phyloP scores from a whole-genome alignment of 2,888 invertebrate genomes.

The Apodemia hepburni region DNA sequence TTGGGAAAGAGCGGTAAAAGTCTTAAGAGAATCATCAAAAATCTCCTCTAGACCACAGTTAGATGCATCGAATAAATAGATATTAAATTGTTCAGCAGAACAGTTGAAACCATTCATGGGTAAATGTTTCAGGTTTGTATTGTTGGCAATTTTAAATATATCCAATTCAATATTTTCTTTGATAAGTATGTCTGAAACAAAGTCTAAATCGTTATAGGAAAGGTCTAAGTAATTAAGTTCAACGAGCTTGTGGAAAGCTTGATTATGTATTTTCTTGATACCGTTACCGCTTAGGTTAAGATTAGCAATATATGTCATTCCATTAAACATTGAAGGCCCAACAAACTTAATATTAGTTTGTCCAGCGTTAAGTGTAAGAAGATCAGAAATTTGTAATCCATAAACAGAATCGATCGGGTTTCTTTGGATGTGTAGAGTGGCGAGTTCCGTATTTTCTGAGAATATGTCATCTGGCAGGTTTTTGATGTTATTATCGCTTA shows the following conservation, averaged over 20 bases:
- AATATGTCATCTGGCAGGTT: conserved; percentile 83
- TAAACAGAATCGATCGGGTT: conserved; percentile 84
- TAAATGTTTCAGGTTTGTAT: conserved; percentile 83
- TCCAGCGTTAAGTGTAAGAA: conserved; percentile 85
- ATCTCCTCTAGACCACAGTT: conserved; percentile 85
- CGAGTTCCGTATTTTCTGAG: conserved; percentile 82
- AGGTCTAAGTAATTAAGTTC: conserved; percentile 86
- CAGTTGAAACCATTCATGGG: conserved; percentile 84
- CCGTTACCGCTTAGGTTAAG: conserved; percentile 85
- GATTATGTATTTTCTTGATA: conserved; percentile 83
- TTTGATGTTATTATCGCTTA: conserved; percentile 85
- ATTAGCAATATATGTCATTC: conserved; percentile 82
- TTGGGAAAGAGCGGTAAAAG: conserved; percentile 85
- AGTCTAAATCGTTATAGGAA: conserved; percentile 85
- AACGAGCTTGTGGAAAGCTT: conserved; percentile 83
- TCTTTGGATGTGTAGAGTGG: conserved; percentile 84
- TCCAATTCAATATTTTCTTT: conserved; percentile 84
- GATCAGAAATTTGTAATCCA: conserved; percentile 80
- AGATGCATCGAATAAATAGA: conserved; percentile 86
- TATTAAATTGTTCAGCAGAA: conserved; percentile 80
- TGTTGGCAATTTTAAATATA: conserved; percentile 85
- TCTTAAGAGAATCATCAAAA: conserved; percentile 82
- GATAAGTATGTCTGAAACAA: conserved; percentile 84
- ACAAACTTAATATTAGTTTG: conserved; percentile 84
- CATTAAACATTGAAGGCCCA: conserved; percentile 83